Evolutionary conservation across 2,888 invertebrate genomes (phyloP).

Genomic region (Brachyptera putata): DNA sequence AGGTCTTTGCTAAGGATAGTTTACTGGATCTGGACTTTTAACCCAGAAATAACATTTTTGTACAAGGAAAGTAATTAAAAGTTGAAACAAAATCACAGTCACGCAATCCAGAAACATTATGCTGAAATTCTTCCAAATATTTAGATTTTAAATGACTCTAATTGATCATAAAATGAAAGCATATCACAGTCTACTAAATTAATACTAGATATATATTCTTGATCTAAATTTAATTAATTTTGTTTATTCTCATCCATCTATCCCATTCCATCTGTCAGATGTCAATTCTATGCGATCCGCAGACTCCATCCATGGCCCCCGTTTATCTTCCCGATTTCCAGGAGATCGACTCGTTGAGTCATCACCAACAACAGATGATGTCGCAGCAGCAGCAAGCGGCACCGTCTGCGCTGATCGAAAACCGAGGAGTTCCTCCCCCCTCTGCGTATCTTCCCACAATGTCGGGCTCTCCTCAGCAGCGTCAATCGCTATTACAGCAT

Average conservation of each 20-base stretch:
- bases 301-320: constrained; percentile 38
- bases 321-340: constrained; percentile 39
- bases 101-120: not conserved
- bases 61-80: too few relatives aligned
- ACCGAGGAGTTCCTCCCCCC: too few relatives aligned
- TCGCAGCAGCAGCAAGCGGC: constrained; percentile 30
- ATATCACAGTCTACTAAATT: not conserved
- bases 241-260: constrained; percentile 16
- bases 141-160: not conserved
- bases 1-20: constrained; percentile 33
- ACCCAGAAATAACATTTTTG: constrained; percentile 8
- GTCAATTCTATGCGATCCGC: constrained; percentile 34
- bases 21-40: constrained; percentile 30
- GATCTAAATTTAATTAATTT: not conserved
- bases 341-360: constrained; percentile 38
- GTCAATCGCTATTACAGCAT: constrained; percentile 33
- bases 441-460: constrained; percentile 25
- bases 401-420: constrained; percentile 27
- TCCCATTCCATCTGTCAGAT: constrained; percentile 22
- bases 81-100: not conserved
- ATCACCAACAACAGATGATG: constrained; percentile 32
- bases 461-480: constrained; percentile 31
- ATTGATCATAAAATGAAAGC: not conserved
- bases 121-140: too few relatives aligned
- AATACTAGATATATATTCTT: not conserved